Base-by-base conservation (phyloP, 2,113 vertebrate genomes). In the Steatornis caripensis region DNA sequence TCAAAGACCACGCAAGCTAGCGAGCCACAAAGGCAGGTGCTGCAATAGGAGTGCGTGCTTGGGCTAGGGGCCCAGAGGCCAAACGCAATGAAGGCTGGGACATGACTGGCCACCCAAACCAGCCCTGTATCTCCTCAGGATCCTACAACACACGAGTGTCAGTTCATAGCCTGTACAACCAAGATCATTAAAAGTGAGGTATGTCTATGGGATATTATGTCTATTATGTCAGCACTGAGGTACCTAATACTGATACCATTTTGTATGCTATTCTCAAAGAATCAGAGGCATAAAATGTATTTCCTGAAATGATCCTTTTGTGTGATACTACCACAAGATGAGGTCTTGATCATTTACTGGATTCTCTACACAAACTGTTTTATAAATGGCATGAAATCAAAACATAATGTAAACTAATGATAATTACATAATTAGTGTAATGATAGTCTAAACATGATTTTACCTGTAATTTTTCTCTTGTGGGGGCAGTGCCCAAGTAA, bases 391-490 rank as follows among this genome's bases (percentile, higher is more conserved):
- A 68, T 39, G 6, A 84, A 88, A 93, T 75, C 13, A 77, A 90
- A 91, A 54, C 55, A 70, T 20, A 61, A 76, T 22, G 13, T 37
- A 90, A 95, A 84, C 66, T 2, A 87, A 55, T 51, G 2, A 43
- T 64, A 86, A 95, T 80, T 41, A 76, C 41, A 92, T 83, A 72
- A 77, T 69, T 84, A 84, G 51, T 30, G 26, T 76, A 79, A 88
- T 49, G 36, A 69, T 16, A 90, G n/a, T 36, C 75, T 76, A 79
- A 86, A 88, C 37, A 84, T 49, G 10, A 49, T 70, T 97, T 98
- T 97, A 99, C 99, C 98, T 99, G 98, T 99, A 99, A 97, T 99
- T 98, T 82, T 98, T 97, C 45, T 98, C 98, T 93, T 99, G 98
- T 22, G 98, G 98, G 4, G 98, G 98, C 61, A 99, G 97, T 68